Percentiles rank a stretch among this genome's conserved stretches.
phyloP scores from a whole-genome alignment of 2,888 invertebrate genomes.

The Leptopilina syphax region DNA sequence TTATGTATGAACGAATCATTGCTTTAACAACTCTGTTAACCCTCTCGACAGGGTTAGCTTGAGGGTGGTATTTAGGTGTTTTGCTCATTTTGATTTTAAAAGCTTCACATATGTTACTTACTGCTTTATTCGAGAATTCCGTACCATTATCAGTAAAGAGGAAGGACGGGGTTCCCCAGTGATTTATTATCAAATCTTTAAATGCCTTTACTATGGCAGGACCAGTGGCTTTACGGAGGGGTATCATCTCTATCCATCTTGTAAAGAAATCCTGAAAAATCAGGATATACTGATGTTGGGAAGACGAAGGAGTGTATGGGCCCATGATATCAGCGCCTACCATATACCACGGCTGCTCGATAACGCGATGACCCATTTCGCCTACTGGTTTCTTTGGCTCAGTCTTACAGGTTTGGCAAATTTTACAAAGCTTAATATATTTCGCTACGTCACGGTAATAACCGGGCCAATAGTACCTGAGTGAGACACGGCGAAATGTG shows the following conservation, averaged over 20 bases:
- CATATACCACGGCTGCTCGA: no score
- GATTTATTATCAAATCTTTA: slow-evolving; percentile 16
- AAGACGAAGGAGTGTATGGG: slow-evolving; percentile 51
- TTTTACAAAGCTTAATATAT: no score
- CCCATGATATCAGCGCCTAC: slow-evolving; percentile 44
- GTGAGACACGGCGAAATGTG: slow-evolving; percentile 44
- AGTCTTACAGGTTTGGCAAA: no score
- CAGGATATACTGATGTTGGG: slow-evolving; percentile 46
- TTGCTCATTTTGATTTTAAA: background rate
- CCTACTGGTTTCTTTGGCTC: slow-evolving; percentile 4
- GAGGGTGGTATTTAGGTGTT: slow-evolving; percentile 28
- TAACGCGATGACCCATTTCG: slow-evolving; percentile 44
- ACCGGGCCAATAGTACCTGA: no score
- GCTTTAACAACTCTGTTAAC: no score
- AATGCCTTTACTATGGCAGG: slow-evolving; percentile 39
- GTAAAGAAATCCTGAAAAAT: slow-evolving; percentile 58
- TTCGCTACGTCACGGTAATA: no score
- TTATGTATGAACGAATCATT: slow-evolving; percentile 4
- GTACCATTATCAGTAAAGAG: slow-evolving; percentile 54
- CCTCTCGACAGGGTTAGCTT: background rate
- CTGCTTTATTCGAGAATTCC: slow-evolving; percentile 39
- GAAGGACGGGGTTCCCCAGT: slow-evolving; percentile 32
- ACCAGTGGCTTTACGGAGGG: slow-evolving; percentile 51
- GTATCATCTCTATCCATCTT: slow-evolving; percentile 52
- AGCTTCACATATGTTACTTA: background rate